Base-by-base conservation (phyloP, 1,140 invertebrate genomes). In the Elysia chlorotica region DNA sequence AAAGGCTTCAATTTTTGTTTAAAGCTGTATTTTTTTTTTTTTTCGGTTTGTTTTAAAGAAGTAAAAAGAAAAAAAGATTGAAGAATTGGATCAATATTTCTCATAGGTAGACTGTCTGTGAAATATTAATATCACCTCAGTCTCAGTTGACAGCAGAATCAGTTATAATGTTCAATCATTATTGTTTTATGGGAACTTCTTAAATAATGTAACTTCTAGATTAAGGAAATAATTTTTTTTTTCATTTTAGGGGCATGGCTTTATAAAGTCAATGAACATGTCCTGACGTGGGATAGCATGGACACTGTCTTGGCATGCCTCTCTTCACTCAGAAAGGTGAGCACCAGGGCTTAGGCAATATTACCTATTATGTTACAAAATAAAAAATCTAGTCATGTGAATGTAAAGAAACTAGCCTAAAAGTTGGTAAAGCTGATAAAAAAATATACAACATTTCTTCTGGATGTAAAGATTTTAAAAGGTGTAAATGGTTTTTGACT, bases 181-280 rank as follows among this genome's bases (percentile, higher is more conserved):
- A 48, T 69, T 19, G 59, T 63, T 63, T 74, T 72, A 37, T 71
- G 65, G 19, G 71, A 71, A 25, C 41, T 65, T 23, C 57, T 74
- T 63, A 59, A 57, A 71, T 71, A 66, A 65, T 0, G 66, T 70
- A n/a, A 41, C 65, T 21, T 66, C 59, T 28, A 71, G 61, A 73
- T 41, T 54, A 36, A 66, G 66, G 36, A 65, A 70, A 25, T 66
- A 25, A 25, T 63, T 25, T 2, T 33, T 65, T 0, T 73, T 31
- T 63, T 23, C 2, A 56, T 0, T 31, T 14, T 10, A 66, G 56
- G 21, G 4, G 59, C 30, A 53, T 35, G 33, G 21, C 62, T 85
- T 65, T 72, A 82, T 33, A 75, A 72, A 69, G 66, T 85, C 54
- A 81, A 85, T 76, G 83, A 80, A 67, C 31, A 76, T 10, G 70